Conservation (phyloP, 2,797 vertebrate genomes). For the Ficedula albicollis region DNA sequence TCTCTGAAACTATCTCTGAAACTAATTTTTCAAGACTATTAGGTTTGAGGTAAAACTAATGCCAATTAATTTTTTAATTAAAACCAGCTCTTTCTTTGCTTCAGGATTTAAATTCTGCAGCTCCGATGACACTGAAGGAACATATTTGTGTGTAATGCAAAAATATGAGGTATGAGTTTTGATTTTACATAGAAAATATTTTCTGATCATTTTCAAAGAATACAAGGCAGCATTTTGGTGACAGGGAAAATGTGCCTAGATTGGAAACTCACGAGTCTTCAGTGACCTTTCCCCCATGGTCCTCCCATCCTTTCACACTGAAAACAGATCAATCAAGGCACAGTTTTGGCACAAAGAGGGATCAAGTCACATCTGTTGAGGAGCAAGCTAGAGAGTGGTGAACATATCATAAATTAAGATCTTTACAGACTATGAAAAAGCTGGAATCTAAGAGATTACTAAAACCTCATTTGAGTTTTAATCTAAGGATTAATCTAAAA, state of each 20-base stretch:
- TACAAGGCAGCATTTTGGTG: neutral
- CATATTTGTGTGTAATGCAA: neutral
- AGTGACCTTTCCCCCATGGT: neutral
- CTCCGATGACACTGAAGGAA: neutral
- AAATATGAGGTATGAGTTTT: neutral
- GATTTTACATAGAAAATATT: neutral
- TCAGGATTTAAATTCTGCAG: neutral
- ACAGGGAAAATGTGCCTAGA: neutral
- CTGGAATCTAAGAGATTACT: neutral
- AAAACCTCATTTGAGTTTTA: neutral
- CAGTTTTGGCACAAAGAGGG: neutral
- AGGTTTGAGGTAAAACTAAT: neutral
- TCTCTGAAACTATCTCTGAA: neutral
- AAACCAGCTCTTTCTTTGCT: neutral
- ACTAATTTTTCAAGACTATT: neutral
- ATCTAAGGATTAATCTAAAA: slow-evolving; percentile 2
- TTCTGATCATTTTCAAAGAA: neutral
- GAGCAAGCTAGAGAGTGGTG: neutral
- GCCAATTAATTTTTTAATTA: neutral
- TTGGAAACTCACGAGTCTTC: neutral
- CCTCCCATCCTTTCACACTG: neutral
- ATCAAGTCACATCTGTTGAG: neutral
- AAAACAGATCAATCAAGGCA: neutral
- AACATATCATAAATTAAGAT: neutral
- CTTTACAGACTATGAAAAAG: neutral